Base-by-base conservation (phyloP, 2,888 invertebrate species). In the Andrena fulva region DNA sequence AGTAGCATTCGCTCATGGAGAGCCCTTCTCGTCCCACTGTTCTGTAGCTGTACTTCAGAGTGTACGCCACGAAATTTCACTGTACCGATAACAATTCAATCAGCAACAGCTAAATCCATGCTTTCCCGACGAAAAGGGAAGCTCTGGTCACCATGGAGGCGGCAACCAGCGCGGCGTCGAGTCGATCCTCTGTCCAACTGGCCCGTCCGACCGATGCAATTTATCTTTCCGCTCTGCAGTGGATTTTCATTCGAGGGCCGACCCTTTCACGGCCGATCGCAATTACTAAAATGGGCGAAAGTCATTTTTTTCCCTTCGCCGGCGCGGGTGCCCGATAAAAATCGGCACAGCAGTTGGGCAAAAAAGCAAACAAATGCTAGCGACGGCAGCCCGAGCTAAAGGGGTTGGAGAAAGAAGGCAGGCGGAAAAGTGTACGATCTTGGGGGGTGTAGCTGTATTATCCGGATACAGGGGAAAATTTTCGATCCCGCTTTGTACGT, bases 261-360 rank as follows among this genome's bases (percentile, higher is more conserved):
- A 33, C 29, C 50, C 60, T 80, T 52, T 33, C 27, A 27, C 73
- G 70, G 24, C 62, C 73, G 56, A 74, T 82, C 63, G 74, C 74
- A 82, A 82, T 84, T 82, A 78, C 82, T 35, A 48, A 74, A 82
- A 82, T 74, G 82, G 71, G 52, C 71, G 42, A 78, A 75, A 72
- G 82, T 78, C 67, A 64, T 75, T 78, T 72, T 77, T 78, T 82
- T 35, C 67, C 50, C 42, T 10, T 50, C 27, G 24, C 27, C 10
- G 16, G 50, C 64, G 68, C 71, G 62, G 75, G 64, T 42, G 42
- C 42, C 66, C 69, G 72, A 75, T 75, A 72, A 74, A 84, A 84
- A 75, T 72, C 52, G 64, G 0, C 42, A n/a, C 35, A 60, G 33
- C n/a, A n/a, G 29, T 24, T 52, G 50, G 16, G 10, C 7, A 24